Base-by-base conservation (phyloP, 2,797 vertebrate genomes). In the Characodon lateralis region DNA sequence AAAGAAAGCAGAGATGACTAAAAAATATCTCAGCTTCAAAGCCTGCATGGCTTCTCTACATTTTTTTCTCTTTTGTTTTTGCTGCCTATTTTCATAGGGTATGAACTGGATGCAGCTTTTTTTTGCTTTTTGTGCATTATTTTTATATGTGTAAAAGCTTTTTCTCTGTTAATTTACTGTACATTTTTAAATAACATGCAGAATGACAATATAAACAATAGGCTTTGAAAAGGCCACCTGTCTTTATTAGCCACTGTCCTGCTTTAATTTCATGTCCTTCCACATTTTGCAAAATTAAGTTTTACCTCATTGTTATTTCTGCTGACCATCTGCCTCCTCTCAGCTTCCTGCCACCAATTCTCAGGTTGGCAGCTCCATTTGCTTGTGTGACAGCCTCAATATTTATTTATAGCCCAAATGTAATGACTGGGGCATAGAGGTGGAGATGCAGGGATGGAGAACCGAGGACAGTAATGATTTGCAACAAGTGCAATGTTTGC, bases 351-450 rank as follows among this genome's bases (percentile, higher is more conserved):
- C 61, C 61, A 68, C 74, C 58, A 28, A 59, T 90, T 81, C 80
- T 74, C 80, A 76, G 16, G 72, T 72, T 71, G 81, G 82, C 77
- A 85, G 73, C 80, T 89, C 79, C 76, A 86, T 89, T 89, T 86
- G 78, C 77, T 75, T 77, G 85, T 83, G 78, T 88, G 88, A 90
- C 81, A 88, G 88, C 75, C 58, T 74, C 26, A 73, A 43, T 58
- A 78, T 93, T 91, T 94, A 93, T 94, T 93, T 94, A 92, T 91
- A 92, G 89, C 78, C 51, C 83, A 86, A 80, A 87, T 87, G 80
- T 86, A 91, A 92, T 87, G 85, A 83, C 77, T 76, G 72, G 71
- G 74, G 59, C 69, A 76, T 73, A 79, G 79, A 75, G 80, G 82
- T 50, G 73, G 78, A 74, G 71, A 68, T 63, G 72, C 24, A 72